phyloP scores from a whole-genome alignment of 2,797 vertebrate species.

The Tarsius wallacei region DNA sequence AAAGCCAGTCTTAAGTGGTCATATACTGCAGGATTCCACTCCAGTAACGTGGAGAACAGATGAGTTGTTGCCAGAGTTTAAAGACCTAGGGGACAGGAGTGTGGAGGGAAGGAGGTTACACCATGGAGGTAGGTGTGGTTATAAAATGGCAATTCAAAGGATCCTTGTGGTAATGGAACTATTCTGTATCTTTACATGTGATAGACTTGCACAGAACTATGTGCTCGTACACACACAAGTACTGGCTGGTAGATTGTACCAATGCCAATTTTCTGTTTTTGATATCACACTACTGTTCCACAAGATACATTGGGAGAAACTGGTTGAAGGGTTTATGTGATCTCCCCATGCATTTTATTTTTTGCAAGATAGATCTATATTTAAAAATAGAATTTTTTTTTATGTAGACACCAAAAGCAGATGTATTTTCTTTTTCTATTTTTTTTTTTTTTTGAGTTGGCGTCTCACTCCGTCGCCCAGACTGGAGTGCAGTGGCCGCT shows the following conservation, averaged over 20 bases:
- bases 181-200: background rate
- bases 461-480: too few species aligned
- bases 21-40: constrained; percentile 21
- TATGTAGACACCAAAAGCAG: constrained; percentile 18
- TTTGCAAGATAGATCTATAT: constrained; percentile 7
- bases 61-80: constrained; percentile 15
- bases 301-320: background rate
- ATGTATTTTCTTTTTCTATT: constrained; percentile 40
- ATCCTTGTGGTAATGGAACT: background rate
- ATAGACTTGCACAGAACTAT: background rate
- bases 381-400: background rate
- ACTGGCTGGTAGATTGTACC: background rate
- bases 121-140: background rate
- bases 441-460: too few species aligned
- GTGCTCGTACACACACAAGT: background rate
- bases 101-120: accelerated
- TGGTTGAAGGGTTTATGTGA: background rate
- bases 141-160: constrained; percentile 22
- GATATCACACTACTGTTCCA: background rate
- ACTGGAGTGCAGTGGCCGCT: too few species aligned
- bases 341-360: background rate
- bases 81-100: background rate
- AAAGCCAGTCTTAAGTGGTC: constrained; percentile 15
- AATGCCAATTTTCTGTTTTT: constrained; percentile 35
- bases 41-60: constrained; percentile 7